Conservation (phyloP, 1,140 invertebrate species). For the Hycleus cichorii region DNA sequence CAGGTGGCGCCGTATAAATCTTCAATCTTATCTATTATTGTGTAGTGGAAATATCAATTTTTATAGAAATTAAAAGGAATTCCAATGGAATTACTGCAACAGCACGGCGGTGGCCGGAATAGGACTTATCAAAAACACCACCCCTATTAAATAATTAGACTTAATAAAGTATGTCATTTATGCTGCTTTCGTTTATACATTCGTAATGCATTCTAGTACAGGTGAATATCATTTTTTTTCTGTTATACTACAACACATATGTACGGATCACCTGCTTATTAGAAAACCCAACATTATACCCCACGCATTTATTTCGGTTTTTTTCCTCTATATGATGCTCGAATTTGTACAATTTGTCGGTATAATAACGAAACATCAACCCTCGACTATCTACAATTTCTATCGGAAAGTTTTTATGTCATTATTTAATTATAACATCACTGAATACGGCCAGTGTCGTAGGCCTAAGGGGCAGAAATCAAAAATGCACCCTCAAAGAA, state of each 20-base stretch:
- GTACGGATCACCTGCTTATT: not conserved
- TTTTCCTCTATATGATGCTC: not conserved
- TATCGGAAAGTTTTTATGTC: not conserved
- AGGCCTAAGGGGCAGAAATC: no score
- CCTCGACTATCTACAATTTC: not conserved
- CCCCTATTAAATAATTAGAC: not conserved
- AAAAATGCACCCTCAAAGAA: no score
- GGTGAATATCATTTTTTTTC: not conserved
- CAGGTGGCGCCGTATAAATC: no score
- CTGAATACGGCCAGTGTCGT: not conserved
- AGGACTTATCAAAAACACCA: not conserved
- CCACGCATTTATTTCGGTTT: not conserved
- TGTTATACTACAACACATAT: not conserved
- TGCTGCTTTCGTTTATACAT: not conserved
- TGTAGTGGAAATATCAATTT: not conserved
- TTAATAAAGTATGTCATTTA: not conserved
- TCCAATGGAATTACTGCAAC: not conserved
- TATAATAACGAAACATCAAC: constrained; percentile 13
- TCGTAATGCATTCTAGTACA: not conserved
- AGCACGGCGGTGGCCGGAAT: not conserved
- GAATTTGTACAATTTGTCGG: constrained; percentile 12
- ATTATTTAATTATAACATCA: not conserved
- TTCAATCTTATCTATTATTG: no score
- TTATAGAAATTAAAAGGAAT: not conserved
- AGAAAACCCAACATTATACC: not conserved